Conservation (phyloP, 2,113 vertebrate genomes). For the Corvus cornix region DNA sequence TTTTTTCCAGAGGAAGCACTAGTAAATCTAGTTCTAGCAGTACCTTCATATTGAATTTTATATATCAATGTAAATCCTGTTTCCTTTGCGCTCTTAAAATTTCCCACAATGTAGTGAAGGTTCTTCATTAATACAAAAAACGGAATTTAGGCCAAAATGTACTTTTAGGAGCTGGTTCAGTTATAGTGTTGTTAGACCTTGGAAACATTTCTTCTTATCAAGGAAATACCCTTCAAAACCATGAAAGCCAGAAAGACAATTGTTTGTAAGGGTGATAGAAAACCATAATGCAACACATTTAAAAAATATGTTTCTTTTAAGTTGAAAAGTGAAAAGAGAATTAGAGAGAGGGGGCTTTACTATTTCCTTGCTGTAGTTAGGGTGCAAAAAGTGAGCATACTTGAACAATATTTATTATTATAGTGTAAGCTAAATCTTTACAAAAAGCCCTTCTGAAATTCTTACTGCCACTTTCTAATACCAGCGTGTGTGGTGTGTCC, state of each 20-base stretch:
- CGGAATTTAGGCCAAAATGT: not conserved
- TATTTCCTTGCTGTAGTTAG: not conserved
- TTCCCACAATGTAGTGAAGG: not conserved
- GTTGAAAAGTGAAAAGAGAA: not conserved
- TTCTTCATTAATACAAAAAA: not conserved
- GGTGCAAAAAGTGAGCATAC: not conserved
- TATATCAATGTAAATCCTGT: not conserved
- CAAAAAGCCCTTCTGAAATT: not conserved
- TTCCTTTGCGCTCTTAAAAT: not conserved
- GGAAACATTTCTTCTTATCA: not conserved
- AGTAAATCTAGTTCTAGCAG: not conserved
- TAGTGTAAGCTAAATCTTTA: not conserved
- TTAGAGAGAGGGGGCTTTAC: not conserved
- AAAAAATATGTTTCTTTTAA: not conserved
- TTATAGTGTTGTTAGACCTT: not conserved
- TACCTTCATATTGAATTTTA: not conserved
- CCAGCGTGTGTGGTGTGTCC: fast-evolving
- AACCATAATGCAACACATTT: not conserved
- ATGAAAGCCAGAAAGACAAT: not conserved
- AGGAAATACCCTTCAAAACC: not conserved
- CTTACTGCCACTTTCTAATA: fast-evolving
- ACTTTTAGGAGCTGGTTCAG: not conserved
- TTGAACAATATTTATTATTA: too few species aligned
- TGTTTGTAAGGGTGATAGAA: not conserved
- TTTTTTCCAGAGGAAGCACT: not conserved